These are phyloP conservation scores for Cervus canadensis DNA, from an alignment of 2,113 vertebrate species.

Conservation along the genomic window DNA sequence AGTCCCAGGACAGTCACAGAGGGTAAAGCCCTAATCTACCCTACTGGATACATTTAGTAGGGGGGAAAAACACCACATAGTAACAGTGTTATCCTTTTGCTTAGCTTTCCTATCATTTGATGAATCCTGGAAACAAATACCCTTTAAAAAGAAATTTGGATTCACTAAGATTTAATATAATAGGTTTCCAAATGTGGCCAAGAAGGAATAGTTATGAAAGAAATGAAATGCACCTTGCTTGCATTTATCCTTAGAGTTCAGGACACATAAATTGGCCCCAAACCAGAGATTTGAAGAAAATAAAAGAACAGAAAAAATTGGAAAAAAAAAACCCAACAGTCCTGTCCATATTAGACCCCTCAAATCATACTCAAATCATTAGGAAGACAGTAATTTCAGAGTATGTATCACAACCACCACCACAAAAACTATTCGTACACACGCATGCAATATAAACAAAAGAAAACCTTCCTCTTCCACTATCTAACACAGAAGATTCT, in stretches of 20 bases:
- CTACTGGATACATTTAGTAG: rapidly evolving
- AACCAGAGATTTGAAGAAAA: neutral
- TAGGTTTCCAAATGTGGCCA: neutral
- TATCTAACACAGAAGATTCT: neutral
- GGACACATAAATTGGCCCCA: neutral
- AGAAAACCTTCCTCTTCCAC: neutral
- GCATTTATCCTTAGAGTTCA: neutral
- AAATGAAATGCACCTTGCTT: neutral
- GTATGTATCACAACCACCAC: neutral
- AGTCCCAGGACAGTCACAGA: neutral
- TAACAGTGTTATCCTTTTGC: neutral
- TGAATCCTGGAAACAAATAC: neutral
- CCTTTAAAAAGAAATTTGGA: neutral
- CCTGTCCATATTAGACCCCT: neutral
- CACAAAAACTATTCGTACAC: neutral
- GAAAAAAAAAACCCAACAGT: neutral
- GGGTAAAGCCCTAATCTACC: rapidly evolving
- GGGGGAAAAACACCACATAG: rapidly evolving
- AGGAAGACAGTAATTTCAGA: neutral
- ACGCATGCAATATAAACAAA: neutral
- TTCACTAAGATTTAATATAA: neutral
- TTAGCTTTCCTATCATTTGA: neutral
- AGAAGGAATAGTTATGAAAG: neutral
- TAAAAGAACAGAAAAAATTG: neutral
- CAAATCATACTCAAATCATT: neutral